Conservation (phyloP, 92 coral and sea anemone genomes). For the Epizoanthus illoricatus region DNA sequence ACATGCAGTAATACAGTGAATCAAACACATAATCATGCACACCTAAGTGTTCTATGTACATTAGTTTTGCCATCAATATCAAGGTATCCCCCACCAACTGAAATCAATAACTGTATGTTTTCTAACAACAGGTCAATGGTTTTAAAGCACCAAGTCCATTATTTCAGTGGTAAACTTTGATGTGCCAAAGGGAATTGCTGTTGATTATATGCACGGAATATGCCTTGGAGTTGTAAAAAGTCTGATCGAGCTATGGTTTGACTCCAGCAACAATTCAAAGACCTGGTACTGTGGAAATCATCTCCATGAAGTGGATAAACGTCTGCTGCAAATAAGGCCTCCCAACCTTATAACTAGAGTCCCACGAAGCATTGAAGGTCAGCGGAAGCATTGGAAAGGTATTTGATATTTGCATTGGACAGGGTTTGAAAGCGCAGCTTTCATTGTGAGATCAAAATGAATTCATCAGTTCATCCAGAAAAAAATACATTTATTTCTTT, state of each 20-base stretch:
- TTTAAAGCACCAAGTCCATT: conserved; percentile 54
- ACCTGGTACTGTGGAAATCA: conserved; percentile 56
- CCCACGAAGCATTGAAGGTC: conserved; percentile 54
- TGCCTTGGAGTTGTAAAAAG: conserved; percentile 61
- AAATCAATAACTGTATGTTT: background rate
- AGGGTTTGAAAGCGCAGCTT: no score
- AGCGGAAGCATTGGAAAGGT: conserved; percentile 66
- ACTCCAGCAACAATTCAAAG: conserved; percentile 39
- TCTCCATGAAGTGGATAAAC: conserved; percentile 43
- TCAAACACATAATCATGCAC: no score
- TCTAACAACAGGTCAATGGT: conserved; percentile 46
- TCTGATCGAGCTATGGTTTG: conserved; percentile 56
- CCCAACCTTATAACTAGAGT: conserved; percentile 54
- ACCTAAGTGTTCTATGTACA: no score
- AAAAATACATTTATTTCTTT: no score
- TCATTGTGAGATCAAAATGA: no score
- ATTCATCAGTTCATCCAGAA: no score
- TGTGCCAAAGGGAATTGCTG: conserved; percentile 47
- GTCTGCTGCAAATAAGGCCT: conserved; percentile 48
- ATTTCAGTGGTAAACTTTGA: conserved; percentile 31
- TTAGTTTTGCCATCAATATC: no score
- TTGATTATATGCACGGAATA: conserved; percentile 62
- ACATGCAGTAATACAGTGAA: no score
- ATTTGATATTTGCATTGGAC: background rate
- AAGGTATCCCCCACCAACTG: no score